Base-by-base conservation (phyloP, 2,888 invertebrate species). In the Drosophila robusta region DNA sequence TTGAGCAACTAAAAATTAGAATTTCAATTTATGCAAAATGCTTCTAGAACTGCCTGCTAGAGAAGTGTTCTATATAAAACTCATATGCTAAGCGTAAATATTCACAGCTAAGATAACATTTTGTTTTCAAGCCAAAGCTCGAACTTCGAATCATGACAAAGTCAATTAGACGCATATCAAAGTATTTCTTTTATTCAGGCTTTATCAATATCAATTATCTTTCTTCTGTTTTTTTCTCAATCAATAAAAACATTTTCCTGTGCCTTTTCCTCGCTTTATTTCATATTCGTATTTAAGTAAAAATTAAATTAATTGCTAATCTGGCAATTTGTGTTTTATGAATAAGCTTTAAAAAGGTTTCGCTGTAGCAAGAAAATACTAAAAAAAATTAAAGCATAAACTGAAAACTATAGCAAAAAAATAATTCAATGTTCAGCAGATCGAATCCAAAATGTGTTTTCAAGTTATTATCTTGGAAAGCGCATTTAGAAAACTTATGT, bases 261-360 rank as follows among this genome's bases (percentile, higher is more conserved):
- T 90, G 90, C 90, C 90, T 90, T 90, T 82, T 78, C 75, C 73
- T 69, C 69, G 64, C 38, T 70, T 71, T 41, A 55, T 68, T 80
- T 75, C 9, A 38, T 46, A 36, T 54, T 51, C 47, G 14, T 8
- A 38, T 47, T 32, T 46, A 50, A 26, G 22, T 62, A 24, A n/a
- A 18, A 64, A 44, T 24, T 49, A 45, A 56, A 57, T 64, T 34
- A 38, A 57, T 58, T 57, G 39, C 45, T 47, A 34, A 61, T 36
- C 44, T 58, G 49, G 38, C 56, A 41, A 6, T 61, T 56, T 61
- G 55, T 36, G 50, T 70, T 70, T 45, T 75, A 71, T 80, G 62
- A 68, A 82, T 74, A 79, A 84, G 83, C 82, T 89, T 88, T 82
- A 89, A 80, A 79, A 76, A 90, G 90, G 90, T 91, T 90, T 90